phyloP scores from a whole-genome alignment of 1,140 invertebrate species.

The Zophobas atratus region DNA sequence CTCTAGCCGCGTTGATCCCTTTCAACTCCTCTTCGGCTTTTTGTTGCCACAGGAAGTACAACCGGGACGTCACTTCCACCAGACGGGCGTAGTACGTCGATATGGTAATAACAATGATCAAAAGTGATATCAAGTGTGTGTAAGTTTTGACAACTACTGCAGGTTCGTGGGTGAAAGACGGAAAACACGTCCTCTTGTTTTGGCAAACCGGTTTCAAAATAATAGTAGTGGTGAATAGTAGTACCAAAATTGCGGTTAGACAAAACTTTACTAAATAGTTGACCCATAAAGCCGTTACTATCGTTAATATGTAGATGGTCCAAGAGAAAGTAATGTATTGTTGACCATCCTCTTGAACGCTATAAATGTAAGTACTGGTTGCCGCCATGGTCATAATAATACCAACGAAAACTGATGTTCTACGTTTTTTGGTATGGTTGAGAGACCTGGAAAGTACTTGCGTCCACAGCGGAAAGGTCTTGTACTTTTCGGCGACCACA shows the following conservation, averaged over 20 bases:
- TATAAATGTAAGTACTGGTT: conserved; percentile 65
- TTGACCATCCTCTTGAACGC: conserved; percentile 65
- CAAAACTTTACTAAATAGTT: conserved; percentile 92
- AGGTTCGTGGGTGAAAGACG: not conserved
- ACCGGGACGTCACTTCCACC: conserved; percentile 89
- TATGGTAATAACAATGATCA: conserved; percentile 87
- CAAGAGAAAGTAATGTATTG: conserved; percentile 95
- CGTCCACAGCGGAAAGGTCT: conserved; percentile 75
- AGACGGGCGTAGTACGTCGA: conserved; percentile 91
- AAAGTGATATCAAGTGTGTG: conserved; percentile 71
- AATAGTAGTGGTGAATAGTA: conserved; percentile 80
- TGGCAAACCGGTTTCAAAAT: conserved; percentile 65
- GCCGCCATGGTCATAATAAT: conserved; percentile 84
- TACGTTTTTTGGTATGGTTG: conserved; percentile 78
- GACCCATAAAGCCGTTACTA: conserved; percentile 91
- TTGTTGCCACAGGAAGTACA: conserved; percentile 97
- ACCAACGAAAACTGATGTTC: conserved; percentile 87
- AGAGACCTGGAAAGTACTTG: conserved; percentile 80
- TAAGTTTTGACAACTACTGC: no score
- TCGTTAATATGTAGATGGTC: conserved; percentile 91
- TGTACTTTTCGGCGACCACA: conserved; percentile 91
- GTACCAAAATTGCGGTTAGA: conserved; percentile 83
- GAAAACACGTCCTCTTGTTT: conserved; percentile 59
- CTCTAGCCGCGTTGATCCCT: conserved; percentile 90
- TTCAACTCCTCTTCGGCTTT: conserved; percentile 90